These are phyloP conservation scores for Ciconia maguari DNA, from an alignment of 2,113 vertebrate genomes.

Conservation along the genomic window DNA sequence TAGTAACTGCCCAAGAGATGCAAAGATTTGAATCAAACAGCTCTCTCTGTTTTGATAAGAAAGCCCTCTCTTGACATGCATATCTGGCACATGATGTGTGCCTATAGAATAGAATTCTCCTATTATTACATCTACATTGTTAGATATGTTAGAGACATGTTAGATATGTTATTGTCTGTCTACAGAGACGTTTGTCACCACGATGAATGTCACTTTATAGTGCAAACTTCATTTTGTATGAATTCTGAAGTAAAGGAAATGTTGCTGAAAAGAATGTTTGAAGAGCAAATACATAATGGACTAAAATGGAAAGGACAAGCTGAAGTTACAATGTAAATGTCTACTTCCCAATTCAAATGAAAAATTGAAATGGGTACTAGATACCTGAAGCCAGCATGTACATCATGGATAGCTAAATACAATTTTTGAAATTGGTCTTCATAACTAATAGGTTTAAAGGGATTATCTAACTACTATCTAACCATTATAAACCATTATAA, in stretches of 20 bases:
- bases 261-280: background rate
- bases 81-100: background rate
- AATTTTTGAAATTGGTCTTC: background rate
- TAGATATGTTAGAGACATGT: fast-evolving
- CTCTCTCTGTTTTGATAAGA: background rate
- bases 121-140: background rate
- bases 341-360: background rate
- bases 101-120: background rate
- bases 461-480: background rate
- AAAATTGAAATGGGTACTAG: background rate
- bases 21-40: background rate
- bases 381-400: background rate
- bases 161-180: background rate
- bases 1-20: background rate
- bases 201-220: background rate
- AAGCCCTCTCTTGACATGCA: background rate
- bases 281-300: background rate
- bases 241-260: background rate
- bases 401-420: background rate
- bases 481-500: background rate
- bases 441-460: background rate
- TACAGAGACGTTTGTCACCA: background rate
- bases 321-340: background rate
- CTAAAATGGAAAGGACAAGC: background rate
- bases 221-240: background rate